phyloP scores from a whole-genome alignment of 2,113 vertebrate genomes.

The Platysternon megacephalum region DNA sequence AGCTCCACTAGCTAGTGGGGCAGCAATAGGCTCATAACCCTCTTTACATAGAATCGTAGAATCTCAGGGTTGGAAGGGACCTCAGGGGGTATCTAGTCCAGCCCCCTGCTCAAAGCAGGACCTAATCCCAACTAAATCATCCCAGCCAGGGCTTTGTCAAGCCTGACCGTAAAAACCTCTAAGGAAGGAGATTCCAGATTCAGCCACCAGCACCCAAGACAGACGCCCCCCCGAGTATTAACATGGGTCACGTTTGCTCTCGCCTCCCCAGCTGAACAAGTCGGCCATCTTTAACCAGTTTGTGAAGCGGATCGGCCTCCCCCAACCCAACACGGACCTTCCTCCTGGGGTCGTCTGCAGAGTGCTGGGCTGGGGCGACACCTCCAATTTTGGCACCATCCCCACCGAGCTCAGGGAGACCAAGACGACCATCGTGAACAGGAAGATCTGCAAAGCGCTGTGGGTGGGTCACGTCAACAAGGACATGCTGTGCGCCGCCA shows the following conservation, averaged over 20 bases:
- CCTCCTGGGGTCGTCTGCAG: conserved; percentile 17
- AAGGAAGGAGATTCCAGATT: neutral
- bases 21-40: too few relatives aligned
- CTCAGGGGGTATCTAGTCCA: too few relatives aligned
- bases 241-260: neutral
- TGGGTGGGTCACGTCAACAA: conserved; percentile 56
- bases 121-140: too few relatives aligned
- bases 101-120: too few relatives aligned
- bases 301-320: conserved; percentile 62
- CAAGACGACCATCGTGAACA: conserved; percentile 48
- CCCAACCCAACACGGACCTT: accelerated
- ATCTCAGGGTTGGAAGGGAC: too few relatives aligned
- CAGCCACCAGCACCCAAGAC: neutral
- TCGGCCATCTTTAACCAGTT: conserved; percentile 52
- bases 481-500: conserved; percentile 71
- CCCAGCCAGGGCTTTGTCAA: too few relatives aligned
- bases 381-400: conserved; percentile 30
- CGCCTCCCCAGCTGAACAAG: conserved; percentile 59
- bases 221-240: neutral
- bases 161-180: too few relatives aligned
- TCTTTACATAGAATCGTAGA: neutral
- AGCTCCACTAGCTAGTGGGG: neutral
- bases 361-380: conserved; percentile 74
- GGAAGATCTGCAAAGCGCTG: conserved; percentile 59
- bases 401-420: conserved; percentile 71